phyloP scores from a whole-genome alignment of 2,113 vertebrate species.

The Trachemys scripta region DNA sequence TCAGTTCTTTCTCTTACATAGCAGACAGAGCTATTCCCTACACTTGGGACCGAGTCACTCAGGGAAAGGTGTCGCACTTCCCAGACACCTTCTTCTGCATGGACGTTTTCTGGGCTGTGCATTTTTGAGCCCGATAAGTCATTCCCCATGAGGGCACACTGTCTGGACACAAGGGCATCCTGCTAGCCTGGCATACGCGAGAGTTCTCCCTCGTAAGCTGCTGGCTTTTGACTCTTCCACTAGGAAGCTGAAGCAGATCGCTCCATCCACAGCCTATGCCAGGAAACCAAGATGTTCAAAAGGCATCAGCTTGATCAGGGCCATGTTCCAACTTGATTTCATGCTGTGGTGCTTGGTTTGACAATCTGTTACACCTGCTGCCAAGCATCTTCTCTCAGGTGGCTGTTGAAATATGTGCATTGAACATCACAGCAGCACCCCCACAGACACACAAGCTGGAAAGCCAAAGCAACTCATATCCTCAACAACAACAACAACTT shows the following conservation, averaged over 20 bases:
- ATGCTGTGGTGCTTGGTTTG: slow-evolving; percentile 37
- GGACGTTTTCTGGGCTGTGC: background rate
- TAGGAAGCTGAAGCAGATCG: background rate
- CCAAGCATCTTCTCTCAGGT: slow-evolving; percentile 52
- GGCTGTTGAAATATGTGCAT: background rate
- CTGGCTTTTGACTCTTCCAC: background rate
- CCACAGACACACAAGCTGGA: slow-evolving; percentile 35
- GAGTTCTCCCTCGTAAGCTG: background rate
- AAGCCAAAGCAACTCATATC: slow-evolving; percentile 3
- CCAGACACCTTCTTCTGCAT: rapidly evolving
- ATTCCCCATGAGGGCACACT: background rate
- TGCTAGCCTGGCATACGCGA: background rate
- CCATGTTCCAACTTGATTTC: slow-evolving; percentile 49
- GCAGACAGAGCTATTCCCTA: background rate
- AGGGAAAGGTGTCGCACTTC: background rate
- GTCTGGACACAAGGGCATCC: background rate
- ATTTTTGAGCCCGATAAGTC: background rate
- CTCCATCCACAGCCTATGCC: background rate
- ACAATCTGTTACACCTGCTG: slow-evolving; percentile 29
- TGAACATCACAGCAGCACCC: background rate
- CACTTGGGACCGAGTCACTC: background rate
- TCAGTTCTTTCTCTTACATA: background rate
- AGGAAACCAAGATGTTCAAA: slow-evolving; percentile 46
- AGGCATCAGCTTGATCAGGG: slow-evolving; percentile 27
- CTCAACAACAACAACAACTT: background rate